Conservation (phyloP, 2,113 vertebrate genomes). For the Isichthys henryi region DNA sequence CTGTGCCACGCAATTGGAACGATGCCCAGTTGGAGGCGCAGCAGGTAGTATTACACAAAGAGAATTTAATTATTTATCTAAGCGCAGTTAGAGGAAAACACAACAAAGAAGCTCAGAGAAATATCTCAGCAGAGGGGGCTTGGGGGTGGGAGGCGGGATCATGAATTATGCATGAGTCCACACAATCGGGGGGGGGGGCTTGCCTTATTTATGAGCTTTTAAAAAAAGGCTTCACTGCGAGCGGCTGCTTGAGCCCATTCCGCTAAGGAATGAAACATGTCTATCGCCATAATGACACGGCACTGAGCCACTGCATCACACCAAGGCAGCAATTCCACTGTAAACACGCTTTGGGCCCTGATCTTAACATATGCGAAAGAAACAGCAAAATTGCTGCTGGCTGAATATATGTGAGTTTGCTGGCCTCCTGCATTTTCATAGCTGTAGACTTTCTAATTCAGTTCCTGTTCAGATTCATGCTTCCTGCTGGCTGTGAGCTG, state of each 20-base stretch:
- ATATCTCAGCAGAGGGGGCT: neutral
- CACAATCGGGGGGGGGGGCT: neutral
- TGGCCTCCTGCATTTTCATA: neutral
- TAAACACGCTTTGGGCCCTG: neutral
- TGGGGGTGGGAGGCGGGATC: neutral
- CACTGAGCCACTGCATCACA: too few relatives aligned
- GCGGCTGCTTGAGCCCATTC: neutral
- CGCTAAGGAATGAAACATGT: neutral
- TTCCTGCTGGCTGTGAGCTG: neutral
- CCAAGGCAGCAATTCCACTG: neutral
- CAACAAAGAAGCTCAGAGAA: constrained; percentile 18
- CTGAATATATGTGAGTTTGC: neutral
- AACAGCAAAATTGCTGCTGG: neutral
- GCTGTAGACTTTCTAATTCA: neutral
- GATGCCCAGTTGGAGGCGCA: neutral
- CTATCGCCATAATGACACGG: neutral
- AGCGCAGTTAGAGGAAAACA: constrained; percentile 20
- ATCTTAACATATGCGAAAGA: neutral
- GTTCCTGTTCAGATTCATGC: neutral
- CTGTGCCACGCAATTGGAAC: neutral
- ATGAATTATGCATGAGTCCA: constrained; percentile 17
- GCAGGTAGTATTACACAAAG: constrained; percentile 4
- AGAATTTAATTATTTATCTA: constrained; percentile 24
- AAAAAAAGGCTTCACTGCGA: neutral
- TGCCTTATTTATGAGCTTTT: constrained; percentile 23